phyloP scores from a whole-genome alignment of 2,888 invertebrate genomes.

The Agonopterix subpropinquella region DNA sequence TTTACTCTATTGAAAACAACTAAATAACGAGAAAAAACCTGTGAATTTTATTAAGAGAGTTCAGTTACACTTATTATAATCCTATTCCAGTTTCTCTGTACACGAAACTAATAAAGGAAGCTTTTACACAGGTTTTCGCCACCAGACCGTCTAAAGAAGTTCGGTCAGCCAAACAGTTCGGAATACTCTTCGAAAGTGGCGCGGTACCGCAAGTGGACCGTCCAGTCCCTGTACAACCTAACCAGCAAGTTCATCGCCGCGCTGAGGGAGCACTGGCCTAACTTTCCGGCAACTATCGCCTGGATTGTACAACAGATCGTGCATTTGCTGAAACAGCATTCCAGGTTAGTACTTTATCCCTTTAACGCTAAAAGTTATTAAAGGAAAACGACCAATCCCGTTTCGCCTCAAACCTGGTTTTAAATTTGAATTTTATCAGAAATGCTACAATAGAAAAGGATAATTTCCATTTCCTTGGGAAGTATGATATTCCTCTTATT shows the following conservation, averaged over 20 bases:
- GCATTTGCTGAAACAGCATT: conserved; percentile 57
- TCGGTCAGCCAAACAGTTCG: conserved; percentile 84
- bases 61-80: background rate
- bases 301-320: conserved; percentile 95
- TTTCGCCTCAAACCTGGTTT: no score
- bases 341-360: background rate
- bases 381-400: no score
- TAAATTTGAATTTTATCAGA: no score
- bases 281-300: conserved; percentile 91
- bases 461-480: no score
- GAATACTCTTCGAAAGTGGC: conserved; percentile 84
- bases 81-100: background rate
- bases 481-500: no score
- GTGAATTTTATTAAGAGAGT: no score
- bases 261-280: conserved; percentile 88
- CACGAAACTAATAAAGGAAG: background rate
- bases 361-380: no score
- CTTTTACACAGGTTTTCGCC: conserved; percentile 44
- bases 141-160: conserved; percentile 78
- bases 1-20: no score
- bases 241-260: conserved; percentile 88
- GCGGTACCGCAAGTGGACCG: conserved; percentile 86
- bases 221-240: conserved; percentile 85
- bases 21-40: no score
- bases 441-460: no score